Conservation (phyloP, 2,888 invertebrate species). For the Dyspetes luteomarginatus region DNA sequence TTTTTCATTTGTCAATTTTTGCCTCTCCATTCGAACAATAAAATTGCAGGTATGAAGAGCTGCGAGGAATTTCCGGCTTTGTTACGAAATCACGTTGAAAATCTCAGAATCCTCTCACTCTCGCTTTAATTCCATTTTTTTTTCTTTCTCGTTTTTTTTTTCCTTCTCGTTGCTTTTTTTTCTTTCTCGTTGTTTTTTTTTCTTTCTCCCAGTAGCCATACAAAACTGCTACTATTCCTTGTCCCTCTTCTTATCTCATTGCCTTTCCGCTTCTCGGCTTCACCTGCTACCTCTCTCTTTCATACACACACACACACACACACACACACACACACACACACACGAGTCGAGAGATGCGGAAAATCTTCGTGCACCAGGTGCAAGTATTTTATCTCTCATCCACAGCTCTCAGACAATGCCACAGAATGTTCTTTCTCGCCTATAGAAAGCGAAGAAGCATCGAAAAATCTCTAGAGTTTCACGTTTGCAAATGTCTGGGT, state of each 20-base stretch:
- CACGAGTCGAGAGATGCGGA: neutral
- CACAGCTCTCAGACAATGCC: conserved; percentile 35
- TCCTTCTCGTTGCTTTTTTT: neutral
- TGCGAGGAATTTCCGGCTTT: neutral
- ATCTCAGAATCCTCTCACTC: conserved; percentile 35
- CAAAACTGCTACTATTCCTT: conserved; percentile 17
- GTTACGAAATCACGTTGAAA: conserved; percentile 33
- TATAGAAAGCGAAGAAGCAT: conserved; percentile 31
- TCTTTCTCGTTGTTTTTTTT: neutral
- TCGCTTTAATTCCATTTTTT: conserved; percentile 16
- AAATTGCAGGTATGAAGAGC: neutral
- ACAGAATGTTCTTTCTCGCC: neutral
- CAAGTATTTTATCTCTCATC: conserved; percentile 37
- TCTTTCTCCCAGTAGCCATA: neutral
- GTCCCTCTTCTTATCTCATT: conserved; percentile 37
- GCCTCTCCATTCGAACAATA: neutral
- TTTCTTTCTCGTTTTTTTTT: neutral
- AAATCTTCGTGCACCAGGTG: conserved; percentile 48
- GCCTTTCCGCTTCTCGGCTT: conserved; percentile 59
- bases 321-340: neutral
- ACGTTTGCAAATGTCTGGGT: conserved; percentile 43
- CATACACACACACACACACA: neutral
- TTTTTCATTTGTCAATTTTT: neutral
- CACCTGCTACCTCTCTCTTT: conserved; percentile 43
- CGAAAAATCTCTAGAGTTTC: conserved; percentile 40